Conservation (phyloP, 2,888 invertebrate genomes). For the Gryllus longicercus region DNA sequence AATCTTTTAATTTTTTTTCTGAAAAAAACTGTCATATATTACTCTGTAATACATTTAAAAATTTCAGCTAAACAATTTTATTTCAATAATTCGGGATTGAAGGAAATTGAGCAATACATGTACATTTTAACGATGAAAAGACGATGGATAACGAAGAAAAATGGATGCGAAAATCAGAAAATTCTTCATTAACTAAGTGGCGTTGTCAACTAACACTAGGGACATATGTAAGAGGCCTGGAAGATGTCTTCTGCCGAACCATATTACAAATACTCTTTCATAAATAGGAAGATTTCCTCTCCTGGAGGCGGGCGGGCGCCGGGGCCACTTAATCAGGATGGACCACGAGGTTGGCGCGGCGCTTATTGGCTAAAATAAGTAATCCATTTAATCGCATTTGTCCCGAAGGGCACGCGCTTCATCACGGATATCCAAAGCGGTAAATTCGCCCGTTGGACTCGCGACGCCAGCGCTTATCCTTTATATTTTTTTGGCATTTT, state of each 20-base stretch:
- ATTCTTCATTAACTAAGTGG: no score
- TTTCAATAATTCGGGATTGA: no score
- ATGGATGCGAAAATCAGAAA: no score
- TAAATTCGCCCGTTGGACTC: background rate
- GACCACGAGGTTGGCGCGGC: background rate
- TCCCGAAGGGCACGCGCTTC: background rate
- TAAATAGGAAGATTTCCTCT: background rate
- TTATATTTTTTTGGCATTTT: conserved; percentile 1
- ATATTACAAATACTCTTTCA: background rate
- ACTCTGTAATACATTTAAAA: no score
- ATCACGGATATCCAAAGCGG: background rate
- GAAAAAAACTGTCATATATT: no score
- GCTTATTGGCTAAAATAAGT: background rate
- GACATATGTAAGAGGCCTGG: no score
- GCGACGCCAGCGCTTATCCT: background rate
- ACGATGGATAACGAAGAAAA: no score
- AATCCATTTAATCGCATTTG: conserved; percentile 10
- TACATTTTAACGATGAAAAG: no score
- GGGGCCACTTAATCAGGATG: background rate
- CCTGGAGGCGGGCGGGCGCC: background rate
- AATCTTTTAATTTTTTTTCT: no score
- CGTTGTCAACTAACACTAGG: no score
- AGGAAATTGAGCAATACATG: no score
- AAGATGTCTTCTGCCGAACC: background rate
- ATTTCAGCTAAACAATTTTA: no score